phyloP scores from a whole-genome alignment of 1,140 invertebrate species.

The Leptinotarsa undecemlineata region DNA sequence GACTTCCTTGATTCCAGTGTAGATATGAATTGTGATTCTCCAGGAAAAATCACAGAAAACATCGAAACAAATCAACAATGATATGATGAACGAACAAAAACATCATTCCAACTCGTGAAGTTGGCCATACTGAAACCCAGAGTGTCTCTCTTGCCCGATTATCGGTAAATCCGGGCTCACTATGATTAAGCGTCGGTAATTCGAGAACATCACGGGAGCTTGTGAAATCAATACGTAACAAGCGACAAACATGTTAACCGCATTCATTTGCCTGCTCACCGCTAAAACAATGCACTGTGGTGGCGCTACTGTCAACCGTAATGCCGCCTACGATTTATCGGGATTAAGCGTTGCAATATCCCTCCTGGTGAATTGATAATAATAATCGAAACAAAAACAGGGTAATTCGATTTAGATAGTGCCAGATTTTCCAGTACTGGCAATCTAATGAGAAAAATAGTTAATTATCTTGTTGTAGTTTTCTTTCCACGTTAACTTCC shows the following conservation, averaged over 20 bases:
- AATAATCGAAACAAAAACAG: no score
- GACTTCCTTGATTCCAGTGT: no score
- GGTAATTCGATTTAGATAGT: no score
- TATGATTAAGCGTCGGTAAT: conserved; percentile 49
- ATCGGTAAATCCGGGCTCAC: conserved; percentile 41
- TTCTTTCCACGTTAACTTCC: no score
- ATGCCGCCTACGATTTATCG: conserved; percentile 28
- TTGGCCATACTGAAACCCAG: neutral
- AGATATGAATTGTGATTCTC: no score
- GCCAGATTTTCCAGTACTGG: no score
- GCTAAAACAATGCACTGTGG: conserved; percentile 54
- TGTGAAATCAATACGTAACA: conserved; percentile 53
- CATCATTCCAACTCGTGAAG: no score
- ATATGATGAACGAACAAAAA: no score
- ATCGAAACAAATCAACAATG: no score
- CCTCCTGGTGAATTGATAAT: neutral
- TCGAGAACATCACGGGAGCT: conserved; percentile 49
- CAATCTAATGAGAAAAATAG: no score
- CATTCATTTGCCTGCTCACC: conserved; percentile 54
- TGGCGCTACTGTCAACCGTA: conserved; percentile 43
- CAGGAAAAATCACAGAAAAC: no score
- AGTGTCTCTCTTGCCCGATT: conserved; percentile 7
- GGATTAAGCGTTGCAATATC: conserved; percentile 29
- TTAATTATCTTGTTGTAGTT: no score
- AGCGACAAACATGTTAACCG: conserved; percentile 54